A percentile compares a stretch with the other conserved stretches of the same genome.
Conservation (phyloP, 2,888 invertebrate species). For the Caenorhabditis plicata region DNA sequence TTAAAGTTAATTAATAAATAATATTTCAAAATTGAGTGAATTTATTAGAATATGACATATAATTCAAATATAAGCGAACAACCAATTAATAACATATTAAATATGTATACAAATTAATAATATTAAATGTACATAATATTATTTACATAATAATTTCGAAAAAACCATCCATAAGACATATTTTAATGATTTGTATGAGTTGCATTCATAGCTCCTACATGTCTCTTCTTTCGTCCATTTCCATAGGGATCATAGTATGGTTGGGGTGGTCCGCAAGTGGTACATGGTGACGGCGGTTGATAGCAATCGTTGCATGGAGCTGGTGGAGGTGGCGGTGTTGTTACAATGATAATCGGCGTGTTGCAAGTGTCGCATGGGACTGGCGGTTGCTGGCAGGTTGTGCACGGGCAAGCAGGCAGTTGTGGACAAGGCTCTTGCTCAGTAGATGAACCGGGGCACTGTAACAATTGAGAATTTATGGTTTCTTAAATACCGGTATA, state of each 20-base stretch:
- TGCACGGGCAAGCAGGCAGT: constrained; percentile 41
- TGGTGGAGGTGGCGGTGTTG: constrained; percentile 13
- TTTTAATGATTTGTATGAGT: constrained; percentile 7
- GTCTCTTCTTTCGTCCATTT: constrained; percentile 34
- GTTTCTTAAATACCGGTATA: constrained; percentile 1
- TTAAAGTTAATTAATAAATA: too few relatives aligned
- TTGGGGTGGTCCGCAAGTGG: constrained; percentile 34
- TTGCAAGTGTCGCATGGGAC: constrained; percentile 33
- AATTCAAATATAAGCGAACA: neutral
- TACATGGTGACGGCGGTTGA: constrained; percentile 30
- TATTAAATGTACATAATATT: constrained; percentile 14
- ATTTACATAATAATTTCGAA: too few relatives aligned
- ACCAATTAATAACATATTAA: constrained; percentile 16
- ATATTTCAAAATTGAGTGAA: too few relatives aligned
- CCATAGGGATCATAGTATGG: constrained; percentile 44
- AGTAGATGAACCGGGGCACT: constrained; percentile 40
- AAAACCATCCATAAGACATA: too few relatives aligned
- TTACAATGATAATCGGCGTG: constrained; percentile 20
- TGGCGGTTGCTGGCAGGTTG: constrained; percentile 36
- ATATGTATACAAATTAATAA: constrained; percentile 17
- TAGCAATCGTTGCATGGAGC: constrained; percentile 39
- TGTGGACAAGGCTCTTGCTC: constrained; percentile 41
- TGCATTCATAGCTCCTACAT: constrained; percentile 11
- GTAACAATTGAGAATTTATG: constrained; percentile 3
- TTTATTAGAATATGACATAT: too few relatives aligned